These are phyloP conservation scores for Spodoptera litura DNA, from an alignment of 1,140 invertebrate genomes.

Conservation along the genomic window DNA sequence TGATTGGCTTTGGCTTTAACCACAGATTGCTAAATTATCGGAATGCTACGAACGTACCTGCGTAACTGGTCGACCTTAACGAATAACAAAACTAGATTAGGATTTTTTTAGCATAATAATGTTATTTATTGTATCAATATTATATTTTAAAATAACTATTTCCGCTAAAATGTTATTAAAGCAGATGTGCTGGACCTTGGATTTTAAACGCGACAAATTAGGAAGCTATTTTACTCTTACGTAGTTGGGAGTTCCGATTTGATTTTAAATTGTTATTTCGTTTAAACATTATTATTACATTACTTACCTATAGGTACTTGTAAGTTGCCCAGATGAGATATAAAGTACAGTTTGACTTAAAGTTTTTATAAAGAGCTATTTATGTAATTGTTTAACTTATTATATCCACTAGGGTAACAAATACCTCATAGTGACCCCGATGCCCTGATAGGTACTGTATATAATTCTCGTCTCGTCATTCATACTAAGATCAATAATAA, in stretches of 20 bases:
- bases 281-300: too few species aligned
- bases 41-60: neutral
- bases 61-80: conserved; percentile 21
- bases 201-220: neutral
- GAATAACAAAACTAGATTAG: neutral
- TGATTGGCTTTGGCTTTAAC: neutral
- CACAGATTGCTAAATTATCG: conserved; percentile 14
- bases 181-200: neutral
- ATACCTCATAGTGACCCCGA: too few species aligned
- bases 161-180: neutral
- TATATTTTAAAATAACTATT: neutral
- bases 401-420: too few species aligned
- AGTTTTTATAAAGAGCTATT: too few species aligned
- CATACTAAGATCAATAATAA: too few species aligned
- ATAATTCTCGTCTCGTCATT: too few species aligned
- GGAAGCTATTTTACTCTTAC: neutral
- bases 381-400: too few species aligned
- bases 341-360: too few species aligned
- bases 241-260: neutral
- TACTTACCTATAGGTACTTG: too few species aligned
- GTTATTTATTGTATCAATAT: neutral
- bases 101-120: conserved; percentile 1
- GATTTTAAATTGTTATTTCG: too few species aligned
- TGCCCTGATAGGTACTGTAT: too few species aligned
- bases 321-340: too few species aligned